phyloP scores from a whole-genome alignment of 37 sponge, comb jelly and placozoan species.

The Axinella damicornis region DNA sequence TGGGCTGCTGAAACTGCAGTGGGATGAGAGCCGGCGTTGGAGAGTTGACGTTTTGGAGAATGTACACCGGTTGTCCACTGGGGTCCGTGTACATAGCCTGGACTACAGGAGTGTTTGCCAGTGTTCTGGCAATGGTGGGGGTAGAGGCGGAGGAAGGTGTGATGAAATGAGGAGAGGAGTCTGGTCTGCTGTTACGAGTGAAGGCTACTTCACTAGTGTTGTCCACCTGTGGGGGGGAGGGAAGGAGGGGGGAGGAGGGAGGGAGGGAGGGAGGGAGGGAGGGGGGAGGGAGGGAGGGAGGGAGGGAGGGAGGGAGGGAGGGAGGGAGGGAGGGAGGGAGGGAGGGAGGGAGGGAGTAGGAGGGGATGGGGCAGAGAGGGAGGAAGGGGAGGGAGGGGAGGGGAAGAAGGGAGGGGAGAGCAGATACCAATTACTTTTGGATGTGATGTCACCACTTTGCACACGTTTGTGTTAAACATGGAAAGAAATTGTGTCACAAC shows the following conservation, averaged over 20 bases:
- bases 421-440: too few species aligned
- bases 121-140: constrained; percentile 12
- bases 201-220: background rate
- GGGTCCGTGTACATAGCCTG: constrained; percentile 56
- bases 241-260: background rate
- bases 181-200: background rate
- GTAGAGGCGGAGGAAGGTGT: constrained; percentile 18
- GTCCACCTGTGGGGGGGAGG: background rate
- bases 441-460: too few species aligned
- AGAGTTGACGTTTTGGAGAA: constrained; percentile 28
- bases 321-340: too few species aligned
- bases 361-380: too few species aligned
- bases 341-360: too few species aligned
- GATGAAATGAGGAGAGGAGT: background rate
- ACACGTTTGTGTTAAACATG: too few species aligned
- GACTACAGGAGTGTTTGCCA: constrained; percentile 13
- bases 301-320: too few species aligned
- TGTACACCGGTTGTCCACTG: constrained; percentile 62
- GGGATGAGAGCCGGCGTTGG: constrained; percentile 56
- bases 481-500: too few species aligned
- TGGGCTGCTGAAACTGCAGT: constrained; percentile 29
- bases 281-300: background rate
- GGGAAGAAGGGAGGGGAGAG: too few species aligned
- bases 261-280: background rate
- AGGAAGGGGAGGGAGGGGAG: too few species aligned